Conservation (phyloP, 2,113 vertebrate genomes). For the Notothenia rossii region DNA sequence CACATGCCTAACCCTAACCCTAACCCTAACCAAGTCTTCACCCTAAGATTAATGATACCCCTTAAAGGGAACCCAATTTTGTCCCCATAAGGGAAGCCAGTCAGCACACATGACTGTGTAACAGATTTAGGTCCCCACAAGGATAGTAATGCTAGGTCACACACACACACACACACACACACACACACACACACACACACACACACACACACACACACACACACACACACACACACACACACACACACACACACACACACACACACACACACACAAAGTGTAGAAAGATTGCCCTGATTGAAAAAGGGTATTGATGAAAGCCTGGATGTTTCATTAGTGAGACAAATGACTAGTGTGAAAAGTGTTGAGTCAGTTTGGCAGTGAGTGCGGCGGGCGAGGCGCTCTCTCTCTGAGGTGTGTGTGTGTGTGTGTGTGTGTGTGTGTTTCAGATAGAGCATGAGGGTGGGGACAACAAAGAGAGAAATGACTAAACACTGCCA, state of each 20-base stretch:
- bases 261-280: background rate
- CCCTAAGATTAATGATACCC: no score
- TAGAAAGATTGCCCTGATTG: slow-evolving; percentile 7
- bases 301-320: slow-evolving; percentile 45
- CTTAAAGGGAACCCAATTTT: no score
- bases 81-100: no score
- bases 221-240: no score
- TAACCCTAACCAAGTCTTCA: no score
- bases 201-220: no score
- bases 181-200: no score
- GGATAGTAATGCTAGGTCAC: no score
- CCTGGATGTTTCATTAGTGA: slow-evolving; percentile 42
- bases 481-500: background rate
- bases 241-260: slow-evolving; percentile 12
- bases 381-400: background rate
- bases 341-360: slow-evolving; percentile 52
- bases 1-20: no score
- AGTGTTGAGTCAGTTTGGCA: slow-evolving; percentile 64
- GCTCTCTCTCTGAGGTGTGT: slow-evolving; percentile 29
- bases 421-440: slow-evolving; percentile 13
- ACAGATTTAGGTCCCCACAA: no score
- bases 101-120: no score
- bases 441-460: slow-evolving; percentile 21
- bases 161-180: no score
- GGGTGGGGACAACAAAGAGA: background rate